phyloP scores from a whole-genome alignment of 2,888 invertebrate species.

The Sinelater perroti region DNA sequence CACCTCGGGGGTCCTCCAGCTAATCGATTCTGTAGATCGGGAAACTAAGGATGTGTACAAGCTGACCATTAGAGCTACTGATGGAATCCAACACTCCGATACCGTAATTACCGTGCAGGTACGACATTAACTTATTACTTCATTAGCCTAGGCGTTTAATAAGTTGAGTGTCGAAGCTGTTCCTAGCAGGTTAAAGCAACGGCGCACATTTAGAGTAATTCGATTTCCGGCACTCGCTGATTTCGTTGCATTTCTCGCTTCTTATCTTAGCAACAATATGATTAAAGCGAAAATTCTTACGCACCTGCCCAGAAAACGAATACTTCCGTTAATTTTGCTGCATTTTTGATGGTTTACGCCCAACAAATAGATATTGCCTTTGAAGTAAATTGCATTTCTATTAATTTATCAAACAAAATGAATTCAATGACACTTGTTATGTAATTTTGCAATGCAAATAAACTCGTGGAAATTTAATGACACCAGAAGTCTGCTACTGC shows the following conservation, averaged over 20 bases:
- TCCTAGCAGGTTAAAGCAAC: conserved; percentile 1
- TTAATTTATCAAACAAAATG: no score
- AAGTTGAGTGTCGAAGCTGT: conserved; percentile 19
- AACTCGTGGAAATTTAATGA: no score
- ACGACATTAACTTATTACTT: conserved; percentile 51
- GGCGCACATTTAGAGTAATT: conserved; percentile 11
- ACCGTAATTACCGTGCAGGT: conserved; percentile 82
- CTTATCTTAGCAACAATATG: conserved; percentile 9
- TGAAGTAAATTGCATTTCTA: no score
- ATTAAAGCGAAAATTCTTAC: conserved; percentile 1
- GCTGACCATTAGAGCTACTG: conserved; percentile 83
- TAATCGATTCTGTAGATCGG: conserved; percentile 83
- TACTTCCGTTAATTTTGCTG: no score
- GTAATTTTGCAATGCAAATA: no score
- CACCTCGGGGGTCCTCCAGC: conserved; percentile 74
- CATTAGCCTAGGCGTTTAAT: conserved; percentile 30
- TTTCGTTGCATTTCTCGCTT: neutral
- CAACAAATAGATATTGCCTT: no score
- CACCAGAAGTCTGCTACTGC: no score
- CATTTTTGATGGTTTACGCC: no score
- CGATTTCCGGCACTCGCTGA: conserved; percentile 7
- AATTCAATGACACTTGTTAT: no score
- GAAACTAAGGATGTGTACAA: conserved; percentile 83
- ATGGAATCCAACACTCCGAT: conserved; percentile 88
- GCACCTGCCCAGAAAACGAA: no score